Conservation (phyloP, 2,797 vertebrate species). For the Aselliscus stoliczkanus region DNA sequence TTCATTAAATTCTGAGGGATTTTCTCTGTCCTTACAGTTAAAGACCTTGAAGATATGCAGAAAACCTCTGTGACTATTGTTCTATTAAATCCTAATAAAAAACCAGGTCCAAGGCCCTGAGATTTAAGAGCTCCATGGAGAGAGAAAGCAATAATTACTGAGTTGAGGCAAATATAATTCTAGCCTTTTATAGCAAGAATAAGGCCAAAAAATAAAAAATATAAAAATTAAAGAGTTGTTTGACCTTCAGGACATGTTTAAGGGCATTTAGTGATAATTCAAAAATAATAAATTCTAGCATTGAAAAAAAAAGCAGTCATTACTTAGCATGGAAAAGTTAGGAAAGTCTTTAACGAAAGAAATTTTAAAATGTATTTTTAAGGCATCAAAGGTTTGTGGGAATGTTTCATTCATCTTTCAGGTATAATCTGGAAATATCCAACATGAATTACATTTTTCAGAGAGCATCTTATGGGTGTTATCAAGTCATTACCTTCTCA, state of each 20-base stretch:
- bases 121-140: neutral
- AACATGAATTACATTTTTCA: neutral
- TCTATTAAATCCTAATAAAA: neutral
- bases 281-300: neutral
- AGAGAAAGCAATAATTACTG: neutral
- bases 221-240: neutral
- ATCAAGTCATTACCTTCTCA: neutral
- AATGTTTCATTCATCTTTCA: slow-evolving; percentile 21
- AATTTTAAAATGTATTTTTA: slow-evolving; percentile 15
- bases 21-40: neutral
- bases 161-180: neutral
- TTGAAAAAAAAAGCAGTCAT: neutral
- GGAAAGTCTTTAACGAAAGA: neutral
- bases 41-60: neutral
- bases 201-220: slow-evolving; percentile 29
- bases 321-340: neutral
- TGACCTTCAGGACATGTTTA: neutral
- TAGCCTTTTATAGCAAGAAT: neutral
- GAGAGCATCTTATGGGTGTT: fast-evolving
- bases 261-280: neutral
- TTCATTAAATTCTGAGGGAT: neutral
- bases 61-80: neutral
- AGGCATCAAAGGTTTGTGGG: neutral
- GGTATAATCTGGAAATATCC: neutral
- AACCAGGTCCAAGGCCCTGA: neutral